These are phyloP conservation scores for Myiozetetes cayanensis DNA, from an alignment of 2,113 vertebrate species.

Conservation along the genomic window DNA sequence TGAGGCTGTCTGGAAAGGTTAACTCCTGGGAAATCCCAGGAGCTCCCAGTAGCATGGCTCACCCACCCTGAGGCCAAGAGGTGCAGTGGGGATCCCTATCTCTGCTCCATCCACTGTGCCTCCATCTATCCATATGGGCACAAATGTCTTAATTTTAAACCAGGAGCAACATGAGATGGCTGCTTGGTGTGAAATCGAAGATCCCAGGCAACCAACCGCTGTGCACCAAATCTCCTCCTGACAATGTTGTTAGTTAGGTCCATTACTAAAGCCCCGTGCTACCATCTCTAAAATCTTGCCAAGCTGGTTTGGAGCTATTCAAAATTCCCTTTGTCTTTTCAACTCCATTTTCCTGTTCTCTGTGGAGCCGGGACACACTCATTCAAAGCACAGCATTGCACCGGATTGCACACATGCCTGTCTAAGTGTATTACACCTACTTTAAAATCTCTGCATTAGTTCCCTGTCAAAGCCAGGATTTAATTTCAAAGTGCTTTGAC, in stretches of 20 bases:
- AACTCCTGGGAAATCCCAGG: background rate
- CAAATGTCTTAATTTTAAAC: background rate
- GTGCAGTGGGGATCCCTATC: background rate
- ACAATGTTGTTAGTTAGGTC: slow-evolving; percentile 6
- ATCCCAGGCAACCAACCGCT: background rate
- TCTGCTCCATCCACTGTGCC: background rate
- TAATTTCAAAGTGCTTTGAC: slow-evolving; percentile 55
- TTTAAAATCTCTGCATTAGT: slow-evolving; percentile 49
- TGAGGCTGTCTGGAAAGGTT: background rate
- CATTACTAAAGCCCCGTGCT: slow-evolving; percentile 26
- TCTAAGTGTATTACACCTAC: slow-evolving; percentile 47
- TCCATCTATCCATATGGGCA: background rate
- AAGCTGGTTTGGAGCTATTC: slow-evolving; percentile 57
- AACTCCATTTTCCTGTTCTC: background rate
- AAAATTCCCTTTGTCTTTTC: slow-evolving; percentile 51
- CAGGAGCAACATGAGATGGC: background rate
- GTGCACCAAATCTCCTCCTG: background rate
- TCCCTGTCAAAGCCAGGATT: slow-evolving; percentile 54
- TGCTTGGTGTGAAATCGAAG: slow-evolving; percentile 26
- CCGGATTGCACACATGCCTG: slow-evolving; percentile 15
- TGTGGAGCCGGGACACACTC: background rate
- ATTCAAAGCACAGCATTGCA: background rate
- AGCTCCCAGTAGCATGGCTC: background rate
- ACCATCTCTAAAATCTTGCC: slow-evolving; percentile 47
- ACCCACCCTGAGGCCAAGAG: background rate